Evolutionary conservation across 2,113 vertebrate species (phyloP).

Genomic region (Urocynchramus pylzowi): DNA sequence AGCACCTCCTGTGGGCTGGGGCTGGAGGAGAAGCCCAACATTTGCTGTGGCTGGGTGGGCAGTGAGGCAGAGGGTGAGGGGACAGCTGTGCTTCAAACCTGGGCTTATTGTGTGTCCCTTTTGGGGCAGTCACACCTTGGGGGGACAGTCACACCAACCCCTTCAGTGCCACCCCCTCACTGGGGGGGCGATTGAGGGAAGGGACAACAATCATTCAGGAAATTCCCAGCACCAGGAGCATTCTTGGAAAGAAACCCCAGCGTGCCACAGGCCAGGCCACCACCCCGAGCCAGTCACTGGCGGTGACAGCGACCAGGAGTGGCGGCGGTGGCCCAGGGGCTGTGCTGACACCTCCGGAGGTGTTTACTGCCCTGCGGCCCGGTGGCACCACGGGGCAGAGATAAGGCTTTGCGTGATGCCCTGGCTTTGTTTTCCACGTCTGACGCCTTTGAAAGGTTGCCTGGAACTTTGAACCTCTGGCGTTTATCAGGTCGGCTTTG

Average conservation of each 20-base stretch:
- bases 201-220: neutral
- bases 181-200: neutral
- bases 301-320: rapidly evolving
- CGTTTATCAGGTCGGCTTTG: neutral
- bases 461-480: neutral
- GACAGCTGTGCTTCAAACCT: neutral
- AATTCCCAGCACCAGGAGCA: rapidly evolving
- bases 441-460: neutral
- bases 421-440: neutral
- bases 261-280: rapidly evolving
- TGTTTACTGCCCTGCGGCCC: neutral
- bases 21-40: conserved; percentile 23
- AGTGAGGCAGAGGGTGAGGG: neutral
- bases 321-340: rapidly evolving
- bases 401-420: neutral
- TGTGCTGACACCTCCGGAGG: rapidly evolving
- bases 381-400: neutral
- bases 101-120: neutral
- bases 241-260: neutral
- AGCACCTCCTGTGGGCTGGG: neutral
- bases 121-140: neutral
- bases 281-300: rapidly evolving
- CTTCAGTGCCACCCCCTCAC: neutral
- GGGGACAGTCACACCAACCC: neutral
- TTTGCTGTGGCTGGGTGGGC: neutral